phyloP scores from a whole-genome alignment of 2,888 invertebrate genomes.

The Aethes cnicana region DNA sequence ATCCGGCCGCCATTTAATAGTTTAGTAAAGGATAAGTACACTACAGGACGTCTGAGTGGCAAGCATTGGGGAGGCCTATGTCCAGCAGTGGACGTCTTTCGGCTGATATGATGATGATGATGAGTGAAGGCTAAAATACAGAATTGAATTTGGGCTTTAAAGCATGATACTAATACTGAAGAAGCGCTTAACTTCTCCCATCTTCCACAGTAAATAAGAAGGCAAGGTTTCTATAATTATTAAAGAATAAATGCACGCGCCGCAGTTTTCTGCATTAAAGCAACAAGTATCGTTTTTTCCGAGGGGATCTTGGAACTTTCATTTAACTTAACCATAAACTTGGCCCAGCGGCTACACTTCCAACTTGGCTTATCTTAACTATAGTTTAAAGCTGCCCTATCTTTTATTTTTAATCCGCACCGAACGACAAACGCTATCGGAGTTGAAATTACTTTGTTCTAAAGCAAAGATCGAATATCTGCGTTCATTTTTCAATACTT shows the following conservation, averaged over 20 bases:
- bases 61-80: too few species aligned
- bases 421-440: slow-evolving; percentile 62
- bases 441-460: slow-evolving; percentile 76
- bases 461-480: slow-evolving; percentile 73
- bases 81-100: too few species aligned
- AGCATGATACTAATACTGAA: too few species aligned
- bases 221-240: background rate
- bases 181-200: too few species aligned
- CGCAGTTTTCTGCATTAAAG: slow-evolving; percentile 5
- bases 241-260: background rate
- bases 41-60: too few species aligned
- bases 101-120: too few species aligned
- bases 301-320: slow-evolving; percentile 54
- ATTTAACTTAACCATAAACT: slow-evolving; percentile 61
- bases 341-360: slow-evolving; percentile 45
- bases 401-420: slow-evolving; percentile 73
- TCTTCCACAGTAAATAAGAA: background rate
- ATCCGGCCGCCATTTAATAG: too few species aligned
- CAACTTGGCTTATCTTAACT: slow-evolving; percentile 72
- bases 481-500: slow-evolving; percentile 75
- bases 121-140: too few species aligned
- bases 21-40: too few species aligned
- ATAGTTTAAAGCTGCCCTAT: slow-evolving; percentile 66
- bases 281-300: slow-evolving; percentile 41
- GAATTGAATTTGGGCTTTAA: too few species aligned